Percentiles rank a stretch among this genome's conserved stretches.
phyloP scores from a whole-genome alignment of 2,888 invertebrate genomes.

The Epistrophella euchroma region DNA sequence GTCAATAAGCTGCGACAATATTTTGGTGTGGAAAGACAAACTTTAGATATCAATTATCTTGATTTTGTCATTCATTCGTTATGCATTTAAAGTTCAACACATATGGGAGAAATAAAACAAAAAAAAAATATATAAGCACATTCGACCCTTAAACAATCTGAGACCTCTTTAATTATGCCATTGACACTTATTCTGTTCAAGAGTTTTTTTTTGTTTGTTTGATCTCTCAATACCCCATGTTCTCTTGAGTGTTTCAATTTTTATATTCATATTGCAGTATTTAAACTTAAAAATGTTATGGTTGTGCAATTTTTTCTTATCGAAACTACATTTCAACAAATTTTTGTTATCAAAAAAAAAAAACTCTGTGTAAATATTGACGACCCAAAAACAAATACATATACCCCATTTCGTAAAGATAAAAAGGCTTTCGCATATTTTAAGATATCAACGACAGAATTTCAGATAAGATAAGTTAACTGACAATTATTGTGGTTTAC shows the following conservation, averaged over 20 bases:
- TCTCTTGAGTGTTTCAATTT: not conserved
- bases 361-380: slow-evolving; percentile 20
- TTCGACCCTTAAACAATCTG: slow-evolving; percentile 1
- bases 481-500: not conserved
- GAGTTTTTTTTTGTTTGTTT: not conserved
- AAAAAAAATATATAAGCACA: not conserved
- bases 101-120: not conserved
- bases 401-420: not conserved
- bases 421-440: slow-evolving; percentile 26
- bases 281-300: not conserved
- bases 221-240: not conserved
- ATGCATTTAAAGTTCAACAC: not conserved
- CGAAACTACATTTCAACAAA: slow-evolving; percentile 17
- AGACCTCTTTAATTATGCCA: slow-evolving; percentile 3
- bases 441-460: not conserved
- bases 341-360: slow-evolving; percentile 8
- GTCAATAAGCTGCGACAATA: slow-evolving; percentile 22
- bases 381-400: slow-evolving; percentile 2
- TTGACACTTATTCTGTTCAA: slow-evolving; percentile 1
- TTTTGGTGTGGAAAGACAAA: slow-evolving; percentile 49
- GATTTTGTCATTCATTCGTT: not conserved
- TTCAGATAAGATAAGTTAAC: not conserved
- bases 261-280: not conserved
- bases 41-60: not conserved
- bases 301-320: slow-evolving; percentile 25